Base-by-base conservation (phyloP, 1,140 invertebrate species). In the Drosophila simulans region DNA sequence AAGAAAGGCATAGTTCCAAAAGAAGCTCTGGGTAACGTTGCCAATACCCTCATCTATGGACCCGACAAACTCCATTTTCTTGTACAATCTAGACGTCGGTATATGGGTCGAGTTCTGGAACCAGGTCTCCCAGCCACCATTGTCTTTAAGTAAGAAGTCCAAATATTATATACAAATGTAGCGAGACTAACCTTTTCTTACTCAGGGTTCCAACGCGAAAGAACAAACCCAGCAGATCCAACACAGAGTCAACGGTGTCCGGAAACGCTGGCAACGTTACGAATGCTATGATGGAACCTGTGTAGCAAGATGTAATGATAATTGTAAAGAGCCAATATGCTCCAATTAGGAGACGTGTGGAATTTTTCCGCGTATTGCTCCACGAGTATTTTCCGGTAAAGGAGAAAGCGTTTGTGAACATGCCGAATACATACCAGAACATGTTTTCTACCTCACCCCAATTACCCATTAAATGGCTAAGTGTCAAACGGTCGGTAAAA, bases 371-470 rank as follows among this genome's bases (percentile, higher is more conserved):
- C 1, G 95, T 94, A 74, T 94, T 95, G 46, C 93, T 94, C 95
- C 95, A 95, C 1, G 95, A 95, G 59, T 95, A 94, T 72, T 94
- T 94, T 4, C 94, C 95, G 39, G 93, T 93, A 77, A 96, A 96
- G 3, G 95, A 95, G 68, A 97, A 96, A 68, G 95, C 95, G 79
- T 96, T 97, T 2, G 96, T 97, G 90, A 96, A 97, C 42, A 96
- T 96, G 10, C 96, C 96, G 74, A 96, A 97, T 15, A 97, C 95
- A 86, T 96, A 96, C 95, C 95, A 96, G 86, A 95, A 96, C 95
- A 95, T 95, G 69, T 96, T 95, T 90, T 95, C 95, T 15, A 96
- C 92, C 92, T 96, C 94, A 39, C 94, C 94, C 55, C 94, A 95
- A 70, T 95, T 94, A 40, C 95, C 93, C 15, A 96, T 72, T 12